These are phyloP conservation scores for Alethe diademata DNA, from an alignment of 2,113 vertebrate species.

Conservation along the genomic window DNA sequence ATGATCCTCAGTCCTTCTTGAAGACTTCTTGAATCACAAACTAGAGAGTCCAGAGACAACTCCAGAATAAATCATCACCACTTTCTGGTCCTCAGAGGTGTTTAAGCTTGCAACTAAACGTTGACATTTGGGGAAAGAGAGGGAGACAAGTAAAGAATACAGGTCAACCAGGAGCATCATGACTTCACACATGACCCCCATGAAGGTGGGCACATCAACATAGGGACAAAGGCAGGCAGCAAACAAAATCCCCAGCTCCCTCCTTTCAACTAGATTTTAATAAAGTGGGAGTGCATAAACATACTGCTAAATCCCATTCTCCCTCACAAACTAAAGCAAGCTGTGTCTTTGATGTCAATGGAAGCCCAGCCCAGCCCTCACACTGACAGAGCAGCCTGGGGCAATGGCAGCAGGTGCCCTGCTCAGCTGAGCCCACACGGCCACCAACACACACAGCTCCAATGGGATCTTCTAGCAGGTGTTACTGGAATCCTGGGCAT, in stretches of 20 bases:
- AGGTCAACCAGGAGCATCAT: not conserved
- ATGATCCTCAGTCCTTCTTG: not conserved
- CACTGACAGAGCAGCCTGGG: not conserved
- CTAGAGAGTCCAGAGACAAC: not conserved
- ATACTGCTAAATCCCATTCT: not conserved
- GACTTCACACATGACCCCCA: not conserved
- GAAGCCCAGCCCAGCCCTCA: not conserved
- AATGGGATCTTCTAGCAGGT: not conserved
- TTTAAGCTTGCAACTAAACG: not conserved
- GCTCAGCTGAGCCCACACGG: not conserved
- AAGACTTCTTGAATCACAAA: not conserved
- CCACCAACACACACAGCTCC: not conserved
- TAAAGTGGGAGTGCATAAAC: not conserved
- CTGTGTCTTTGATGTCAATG: not conserved
- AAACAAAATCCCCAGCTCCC: not conserved
- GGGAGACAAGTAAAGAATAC: not conserved
- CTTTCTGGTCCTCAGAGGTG: not conserved
- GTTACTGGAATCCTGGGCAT: not conserved
- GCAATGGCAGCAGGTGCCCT: not conserved
- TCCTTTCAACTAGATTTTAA: not conserved
- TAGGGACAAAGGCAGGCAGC: not conserved
- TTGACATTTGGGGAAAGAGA: not conserved
- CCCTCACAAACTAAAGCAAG: not conserved
- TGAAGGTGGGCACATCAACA: not conserved
- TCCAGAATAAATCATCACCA: not conserved